These are phyloP conservation scores for Oryzias curvinotus DNA, from an alignment of 2,113 vertebrate genomes.

Conservation along the genomic window DNA sequence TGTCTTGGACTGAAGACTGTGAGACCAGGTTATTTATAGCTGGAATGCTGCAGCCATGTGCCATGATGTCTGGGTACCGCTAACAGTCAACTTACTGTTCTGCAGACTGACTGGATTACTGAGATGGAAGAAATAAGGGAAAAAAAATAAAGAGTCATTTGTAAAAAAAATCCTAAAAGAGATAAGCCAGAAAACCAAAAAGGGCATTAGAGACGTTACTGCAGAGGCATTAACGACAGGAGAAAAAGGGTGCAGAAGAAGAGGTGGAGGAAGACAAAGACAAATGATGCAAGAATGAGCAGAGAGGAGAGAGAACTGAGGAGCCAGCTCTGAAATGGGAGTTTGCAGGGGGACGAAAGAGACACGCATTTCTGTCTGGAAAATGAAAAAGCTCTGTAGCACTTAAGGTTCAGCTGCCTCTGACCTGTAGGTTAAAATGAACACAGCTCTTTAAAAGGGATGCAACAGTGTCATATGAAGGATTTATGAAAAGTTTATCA, in stretches of 20 bases:
- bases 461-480: neutral
- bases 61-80: conserved; percentile 53
- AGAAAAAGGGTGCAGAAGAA: conserved; percentile 31
- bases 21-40: conserved; percentile 72
- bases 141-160: neutral
- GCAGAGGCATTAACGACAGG: conserved; percentile 23
- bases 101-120: conserved; percentile 36
- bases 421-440: conserved; percentile 43
- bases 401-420: conserved; percentile 40
- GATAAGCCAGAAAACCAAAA: neutral
- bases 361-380: conserved; percentile 19
- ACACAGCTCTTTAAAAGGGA: conserved; percentile 28
- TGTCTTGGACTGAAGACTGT: conserved; percentile 54
- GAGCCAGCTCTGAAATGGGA: conserved; percentile 43
- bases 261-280: conserved; percentile 35
- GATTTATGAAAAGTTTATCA: conserved; percentile 19
- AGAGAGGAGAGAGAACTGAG: conserved; percentile 38
- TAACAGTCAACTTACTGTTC: conserved; percentile 51
- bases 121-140: conserved; percentile 11
- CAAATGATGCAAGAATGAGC: conserved; percentile 21
- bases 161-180: conserved; percentile 17
- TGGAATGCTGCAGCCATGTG: conserved; percentile 61
- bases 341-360: conserved; percentile 8
- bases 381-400: conserved; percentile 43
- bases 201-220: conserved; percentile 6